Evolutionary conservation across 2,113 vertebrate species (phyloP), one percentile per base, ranked within the genome.

Genomic region (Gallinago paraguaiae): DNA sequence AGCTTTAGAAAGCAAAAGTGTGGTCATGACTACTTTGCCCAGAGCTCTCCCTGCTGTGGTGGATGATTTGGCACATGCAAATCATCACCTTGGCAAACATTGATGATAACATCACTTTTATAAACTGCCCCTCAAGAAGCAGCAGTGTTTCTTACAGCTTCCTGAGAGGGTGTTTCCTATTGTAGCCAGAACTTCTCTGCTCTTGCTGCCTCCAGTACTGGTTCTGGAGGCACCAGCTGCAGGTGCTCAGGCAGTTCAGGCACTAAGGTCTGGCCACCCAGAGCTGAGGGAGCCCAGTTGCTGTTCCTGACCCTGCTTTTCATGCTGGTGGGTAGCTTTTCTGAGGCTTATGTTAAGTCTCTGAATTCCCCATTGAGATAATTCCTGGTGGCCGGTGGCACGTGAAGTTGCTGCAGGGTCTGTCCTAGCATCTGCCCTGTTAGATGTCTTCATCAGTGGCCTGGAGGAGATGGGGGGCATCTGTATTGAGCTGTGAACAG

Each of bases 1-100:
- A 46, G 43, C 74, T 87, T 82, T 84, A 67, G 43, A 63, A 78
- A 65, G 63, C 43, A 74, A 28, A 48, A 80, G 20, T 41, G 13
- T 35, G 11, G 17, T 16, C 3, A 1, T 35, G 41, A n/a, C 24
- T 72, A 2, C 31, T 83, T 80, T 0, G 4, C 35, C 19, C 30
- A 37, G n/a, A 54, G 72, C 28, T 72, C 28, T 37, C 6, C 2
- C 1, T 64, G 41, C 43, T 0, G 0, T 53, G 20, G 43, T 6
- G 1, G 45, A 51, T 35, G 35, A 31, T 31, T 59, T 57, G 37
- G 6, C 8, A 7, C 16, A 5, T 50, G 28, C 39, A 39, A 39
- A 39, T 39, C 39, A 39, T 39, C 39, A 39, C 22, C 57, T 70
- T 72, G 45, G 23, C 45, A 76, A 74, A n/a, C 10, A 24, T n/a